Conservation (phyloP, 2,797 vertebrate species). For the Acanthurus lineatus region DNA sequence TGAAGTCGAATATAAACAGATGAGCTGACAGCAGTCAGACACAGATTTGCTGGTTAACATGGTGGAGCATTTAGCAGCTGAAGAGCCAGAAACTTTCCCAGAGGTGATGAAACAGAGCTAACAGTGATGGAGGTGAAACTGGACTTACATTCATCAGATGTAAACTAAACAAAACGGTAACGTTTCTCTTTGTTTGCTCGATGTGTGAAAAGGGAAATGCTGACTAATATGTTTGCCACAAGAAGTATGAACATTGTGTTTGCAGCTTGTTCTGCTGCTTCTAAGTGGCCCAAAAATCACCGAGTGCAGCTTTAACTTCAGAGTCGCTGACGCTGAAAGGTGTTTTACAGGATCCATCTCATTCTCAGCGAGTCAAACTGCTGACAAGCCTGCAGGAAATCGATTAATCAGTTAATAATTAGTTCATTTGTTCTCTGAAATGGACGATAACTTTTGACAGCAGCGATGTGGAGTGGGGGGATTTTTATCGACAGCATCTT, state of each 20-base stretch:
- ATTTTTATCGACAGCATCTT: conserved; percentile 8
- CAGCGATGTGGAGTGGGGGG: conserved; percentile 36
- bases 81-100: neutral
- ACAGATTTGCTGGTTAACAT: neutral
- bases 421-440: neutral
- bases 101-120: too few relatives aligned
- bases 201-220: neutral
- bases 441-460: neutral
- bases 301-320: neutral
- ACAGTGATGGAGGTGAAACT: too few relatives aligned
- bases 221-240: neutral
- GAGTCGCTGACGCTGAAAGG: neutral
- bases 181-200: neutral
- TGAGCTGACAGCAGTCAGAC: neutral
- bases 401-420: neutral
- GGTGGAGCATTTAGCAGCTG: neutral
- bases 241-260: neutral
- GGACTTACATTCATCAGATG: conserved; percentile 31
- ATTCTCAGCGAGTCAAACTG: neutral
- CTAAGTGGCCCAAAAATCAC: neutral
- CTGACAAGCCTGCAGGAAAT: neutral
- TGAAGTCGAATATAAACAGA: neutral
- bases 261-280: neutral
- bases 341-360: neutral
- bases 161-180: neutral